phyloP scores from a whole-genome alignment of 2,797 vertebrate species.

The Clarias fuscus region DNA sequence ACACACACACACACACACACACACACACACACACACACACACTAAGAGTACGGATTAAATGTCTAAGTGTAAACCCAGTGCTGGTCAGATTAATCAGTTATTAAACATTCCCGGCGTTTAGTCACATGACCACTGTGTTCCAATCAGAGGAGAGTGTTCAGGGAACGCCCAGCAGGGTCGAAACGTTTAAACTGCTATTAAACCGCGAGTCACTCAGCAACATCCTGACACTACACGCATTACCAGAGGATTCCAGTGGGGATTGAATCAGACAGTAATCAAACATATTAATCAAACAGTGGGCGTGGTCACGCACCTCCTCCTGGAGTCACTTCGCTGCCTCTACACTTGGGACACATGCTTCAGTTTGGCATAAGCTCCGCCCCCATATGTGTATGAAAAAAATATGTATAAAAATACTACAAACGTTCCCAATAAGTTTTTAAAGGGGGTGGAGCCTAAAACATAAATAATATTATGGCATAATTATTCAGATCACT shows the following conservation, averaged over 20 bases:
- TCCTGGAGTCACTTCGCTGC: too few relatives aligned
- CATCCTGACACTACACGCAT: too few relatives aligned
- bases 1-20: background rate
- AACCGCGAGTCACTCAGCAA: too few relatives aligned
- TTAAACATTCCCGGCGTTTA: background rate
- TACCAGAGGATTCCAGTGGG: too few relatives aligned
- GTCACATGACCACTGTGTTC: background rate
- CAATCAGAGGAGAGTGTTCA: background rate
- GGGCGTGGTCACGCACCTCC: too few relatives aligned
- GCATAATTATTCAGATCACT: too few relatives aligned
- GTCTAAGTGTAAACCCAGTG: background rate
- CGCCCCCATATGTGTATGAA: background rate
- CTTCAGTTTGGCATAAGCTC: background rate
- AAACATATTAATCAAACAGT: too few relatives aligned
- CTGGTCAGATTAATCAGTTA: background rate
- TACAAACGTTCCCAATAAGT: background rate
- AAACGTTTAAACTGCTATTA: too few relatives aligned
- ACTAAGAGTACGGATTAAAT: background rate
- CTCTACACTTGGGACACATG: background rate
- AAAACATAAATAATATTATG: too few relatives aligned
- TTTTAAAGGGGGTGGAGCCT: too few relatives aligned
- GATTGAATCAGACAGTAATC: too few relatives aligned
- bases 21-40: conserved; percentile 13
- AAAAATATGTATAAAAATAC: background rate
- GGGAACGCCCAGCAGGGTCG: too few relatives aligned